These are phyloP conservation scores for Macrotus californicus DNA, from an alignment of 2,113 vertebrate genomes.

Conservation along the genomic window DNA sequence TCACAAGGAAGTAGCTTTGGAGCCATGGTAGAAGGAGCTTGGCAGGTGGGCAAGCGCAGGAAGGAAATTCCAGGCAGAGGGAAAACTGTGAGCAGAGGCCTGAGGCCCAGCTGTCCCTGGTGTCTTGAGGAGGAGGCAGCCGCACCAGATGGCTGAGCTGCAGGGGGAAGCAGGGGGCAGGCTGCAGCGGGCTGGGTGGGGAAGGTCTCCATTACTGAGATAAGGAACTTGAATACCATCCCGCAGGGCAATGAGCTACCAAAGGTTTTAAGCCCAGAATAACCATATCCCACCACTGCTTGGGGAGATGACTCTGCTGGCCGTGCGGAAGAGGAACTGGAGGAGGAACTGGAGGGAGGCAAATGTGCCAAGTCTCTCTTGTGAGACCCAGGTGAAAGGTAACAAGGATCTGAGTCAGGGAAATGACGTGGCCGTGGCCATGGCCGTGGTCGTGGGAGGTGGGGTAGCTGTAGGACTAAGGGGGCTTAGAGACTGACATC, in stretches of 20 bases:
- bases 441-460: background rate
- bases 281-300: background rate
- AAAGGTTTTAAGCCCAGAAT: background rate
- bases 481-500: background rate
- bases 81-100: background rate
- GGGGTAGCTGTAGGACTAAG: background rate
- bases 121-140: background rate
- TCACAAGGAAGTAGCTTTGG: background rate
- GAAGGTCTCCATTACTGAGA: background rate
- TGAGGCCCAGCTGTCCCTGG: background rate
- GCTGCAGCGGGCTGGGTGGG: accelerated
- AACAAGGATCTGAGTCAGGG: background rate
- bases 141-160: accelerated
- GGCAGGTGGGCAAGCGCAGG: background rate
- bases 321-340: accelerated
- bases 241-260: background rate
- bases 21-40: background rate
- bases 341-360: background rate
- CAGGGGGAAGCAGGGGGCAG: background rate
- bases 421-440: background rate
- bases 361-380: background rate
- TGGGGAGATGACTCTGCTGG: background rate
- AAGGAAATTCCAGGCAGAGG: background rate
- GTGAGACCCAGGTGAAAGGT: background rate
- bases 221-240: background rate